Base-by-base conservation (phyloP, 2,113 vertebrate species). In the Melanostigma gelatinosum region DNA sequence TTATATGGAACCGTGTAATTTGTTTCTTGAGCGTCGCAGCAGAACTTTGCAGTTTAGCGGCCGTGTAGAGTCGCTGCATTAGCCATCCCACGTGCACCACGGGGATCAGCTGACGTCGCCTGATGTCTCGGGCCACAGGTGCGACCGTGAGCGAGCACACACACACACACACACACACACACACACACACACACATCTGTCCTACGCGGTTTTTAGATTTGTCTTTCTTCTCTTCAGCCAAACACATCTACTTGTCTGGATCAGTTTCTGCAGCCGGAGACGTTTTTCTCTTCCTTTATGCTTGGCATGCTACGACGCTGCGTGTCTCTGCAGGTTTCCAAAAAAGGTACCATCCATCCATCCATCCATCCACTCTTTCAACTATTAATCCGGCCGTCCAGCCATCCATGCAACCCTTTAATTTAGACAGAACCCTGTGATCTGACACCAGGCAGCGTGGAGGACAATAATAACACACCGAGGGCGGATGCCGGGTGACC, bases 291-390 rank as follows among this genome's bases (percentile, higher is more conserved):
- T 69, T 42, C 67, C 82, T 83, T 86, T 83, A 57, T 77, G 71
- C 79, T 77, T 67, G 36, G 76, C 68, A 38, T 86, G 88, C 70
- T 85, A 36, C 79, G 72, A 46, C 36, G 77, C 73, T 88, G 72
- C 94, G 70, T 85, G 93, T 92, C 93, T 70, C 89, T 87, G 84
- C 93, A 94, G 90, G 93, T 80, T 83, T 50, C 18, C 73, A 34
- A 34, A 38, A 18, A 27, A 67, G 64, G 75, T 72, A 82, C 83
- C 86, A 87, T 85, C 86, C 91, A 82, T 88, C 83, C 86, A 87
- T 85, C 86, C 91, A 81, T 88, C 87, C 86, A 82, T 88, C 48
- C 60, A 38, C 72, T 64, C 89, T 83, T 90, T 87, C 77, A 90
- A 84, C 89, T 88, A 90, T 87, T 90, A 88, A 89, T 93, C 88